Evolutionary conservation across 2,113 vertebrate genomes (phyloP), one percentile per base, ranked within the genome.

Genomic region (Microcebus griseorufus): DNA sequence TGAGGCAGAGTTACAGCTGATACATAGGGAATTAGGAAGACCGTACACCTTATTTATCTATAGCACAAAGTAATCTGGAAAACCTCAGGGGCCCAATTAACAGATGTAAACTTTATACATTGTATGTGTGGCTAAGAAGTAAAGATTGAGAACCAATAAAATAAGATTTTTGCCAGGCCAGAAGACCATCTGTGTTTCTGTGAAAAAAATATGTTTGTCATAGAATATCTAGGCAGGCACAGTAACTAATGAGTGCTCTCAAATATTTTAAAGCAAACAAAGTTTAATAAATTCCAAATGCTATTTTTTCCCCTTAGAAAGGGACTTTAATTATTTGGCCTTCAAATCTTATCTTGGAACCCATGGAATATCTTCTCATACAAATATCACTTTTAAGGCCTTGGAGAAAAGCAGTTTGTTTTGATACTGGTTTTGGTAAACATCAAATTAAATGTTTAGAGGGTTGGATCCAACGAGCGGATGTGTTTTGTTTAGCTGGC

Each of bases 221-320:
- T 58, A 51, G 34, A 51, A 55, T 64, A 51, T 34, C 14, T 37
- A 83, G 62, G 67, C 23, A 95, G 78, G 22, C 22, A 64, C 37
- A 88, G 45, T 42, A 90, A 90, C 7, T 73, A 58, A 96, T 84
- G 20, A 11, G n/a, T n/a, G 37, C 22, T 95, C 32, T 65, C 17
- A 60, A 65, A 53, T 80, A 91, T 51, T 93, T 69, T 60, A 81
- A 95, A 45, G 18, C 13, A 92, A 34, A 64, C 60, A 82, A 94
- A 91, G 11, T 65, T 82, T 72, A 86, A 92, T 93, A 86, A 89
- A 93, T 62, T 72, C 67, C 86, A 84, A 97, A 90, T 89, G 51
- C 9, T 48, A 20, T 32, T 80, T 45, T 34, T 34, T 12, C 4
- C 2, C 6, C 34, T 89, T 87, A 69, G 55, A 93, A 83, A 82